A percentile compares a stretch with the other conserved stretches of the same genome.
Evolutionary conservation across 2,797 vertebrate genomes (phyloP).

Genomic region (Myiotriccus ornatus): DNA sequence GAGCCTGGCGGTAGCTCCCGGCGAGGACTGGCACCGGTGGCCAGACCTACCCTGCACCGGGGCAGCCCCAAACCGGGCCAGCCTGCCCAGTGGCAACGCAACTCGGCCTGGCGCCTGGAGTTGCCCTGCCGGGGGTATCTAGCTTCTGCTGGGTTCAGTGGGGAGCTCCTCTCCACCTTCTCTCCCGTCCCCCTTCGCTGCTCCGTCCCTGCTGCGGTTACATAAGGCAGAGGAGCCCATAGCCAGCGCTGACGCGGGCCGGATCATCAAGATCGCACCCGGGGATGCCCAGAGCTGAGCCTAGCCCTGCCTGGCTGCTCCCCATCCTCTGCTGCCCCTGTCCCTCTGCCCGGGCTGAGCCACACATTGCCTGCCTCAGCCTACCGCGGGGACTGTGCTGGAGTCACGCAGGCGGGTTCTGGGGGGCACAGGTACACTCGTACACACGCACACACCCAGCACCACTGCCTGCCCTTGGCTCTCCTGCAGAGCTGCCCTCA

Average conservation of each 20-base stretch:
- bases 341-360: background rate
- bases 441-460: background rate
- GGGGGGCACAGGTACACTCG: background rate
- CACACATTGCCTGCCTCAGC: background rate
- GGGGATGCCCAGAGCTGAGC: background rate
- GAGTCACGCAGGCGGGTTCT: background rate
- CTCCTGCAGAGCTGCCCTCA: background rate
- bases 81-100: background rate
- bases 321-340: background rate
- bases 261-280: background rate
- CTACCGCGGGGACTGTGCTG: background rate
- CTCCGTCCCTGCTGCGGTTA: background rate
- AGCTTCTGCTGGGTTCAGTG: background rate
- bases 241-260: background rate
- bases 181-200: background rate
- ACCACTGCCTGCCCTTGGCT: background rate
- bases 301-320: background rate
- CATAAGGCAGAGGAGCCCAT: conserved; percentile 7
- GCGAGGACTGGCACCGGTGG: background rate
- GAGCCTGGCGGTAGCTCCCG: background rate
- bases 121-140: background rate
- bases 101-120: background rate
- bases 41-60: background rate
- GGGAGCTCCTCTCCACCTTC: background rate
- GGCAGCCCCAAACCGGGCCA: background rate